Percentiles rank a stretch among this genome's conserved stretches.
phyloP scores from a whole-genome alignment of 2,797 vertebrate genomes.

The Notolepis coatsorum region DNA sequence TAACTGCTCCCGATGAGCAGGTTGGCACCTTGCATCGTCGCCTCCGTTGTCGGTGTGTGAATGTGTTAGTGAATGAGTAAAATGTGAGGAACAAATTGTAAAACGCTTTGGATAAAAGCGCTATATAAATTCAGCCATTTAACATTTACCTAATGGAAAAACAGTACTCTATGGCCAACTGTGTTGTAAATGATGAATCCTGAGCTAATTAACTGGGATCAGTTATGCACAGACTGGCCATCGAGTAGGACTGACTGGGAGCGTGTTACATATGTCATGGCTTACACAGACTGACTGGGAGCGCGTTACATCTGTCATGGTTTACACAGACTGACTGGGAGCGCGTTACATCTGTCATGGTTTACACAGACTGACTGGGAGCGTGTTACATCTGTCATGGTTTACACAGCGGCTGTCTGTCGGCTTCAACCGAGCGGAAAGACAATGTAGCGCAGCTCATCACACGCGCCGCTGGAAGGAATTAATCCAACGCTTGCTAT shows the following conservation, averaged over 20 bases:
- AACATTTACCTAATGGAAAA: too few species aligned
- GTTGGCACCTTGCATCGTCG: too few species aligned
- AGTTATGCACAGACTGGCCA: conserved; percentile 51
- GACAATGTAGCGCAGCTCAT: conserved; percentile 71
- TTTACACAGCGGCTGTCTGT: conserved; percentile 49
- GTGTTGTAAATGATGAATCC: conserved; percentile 47
- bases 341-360: conserved; percentile 66
- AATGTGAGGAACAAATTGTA: too few species aligned
- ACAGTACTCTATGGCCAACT: conserved; percentile 25
- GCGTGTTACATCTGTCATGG: conserved; percentile 66
- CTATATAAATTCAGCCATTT: too few species aligned
- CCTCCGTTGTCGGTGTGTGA: too few species aligned
- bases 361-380: conserved; percentile 64
- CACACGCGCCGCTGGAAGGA: conserved; percentile 66
- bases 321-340: conserved; percentile 63
- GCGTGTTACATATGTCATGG: too few species aligned
- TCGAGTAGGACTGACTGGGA: too few species aligned
- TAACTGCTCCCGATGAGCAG: too few species aligned
- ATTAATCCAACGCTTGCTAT: conserved; percentile 56
- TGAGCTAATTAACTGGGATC: conserved; percentile 51
- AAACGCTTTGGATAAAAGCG: too few species aligned
- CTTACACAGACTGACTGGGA: too few species aligned
- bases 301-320: too few species aligned
- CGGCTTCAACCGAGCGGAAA: conserved; percentile 68
- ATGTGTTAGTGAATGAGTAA: too few species aligned